Evolutionary conservation across 2,797 vertebrate species (phyloP).

Genomic region (Notamacropus eugenii): DNA sequence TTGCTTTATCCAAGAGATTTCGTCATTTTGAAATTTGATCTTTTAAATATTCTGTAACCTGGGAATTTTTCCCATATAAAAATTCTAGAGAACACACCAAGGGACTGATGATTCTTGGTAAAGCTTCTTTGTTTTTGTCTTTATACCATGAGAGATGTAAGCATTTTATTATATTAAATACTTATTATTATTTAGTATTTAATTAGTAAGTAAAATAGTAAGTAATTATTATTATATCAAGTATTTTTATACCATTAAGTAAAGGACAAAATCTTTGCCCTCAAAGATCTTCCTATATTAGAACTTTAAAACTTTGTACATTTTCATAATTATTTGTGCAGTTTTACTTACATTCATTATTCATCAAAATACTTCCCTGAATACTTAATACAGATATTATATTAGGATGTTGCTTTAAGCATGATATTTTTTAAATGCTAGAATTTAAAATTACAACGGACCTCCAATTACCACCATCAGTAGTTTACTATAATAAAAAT

Average conservation of each 20-base stretch:
- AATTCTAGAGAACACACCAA: slow-evolving; percentile 50
- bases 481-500: background rate
- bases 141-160: slow-evolving; percentile 27
- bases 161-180: background rate
- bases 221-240: no score
- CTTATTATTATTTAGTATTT: no score
- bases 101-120: slow-evolving; percentile 23
- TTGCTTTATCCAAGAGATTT: slow-evolving; percentile 26
- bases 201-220: no score
- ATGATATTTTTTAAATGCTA: background rate
- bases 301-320: background rate
- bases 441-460: background rate
- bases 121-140: slow-evolving; percentile 29
- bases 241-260: slow-evolving; percentile 6
- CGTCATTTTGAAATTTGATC: slow-evolving; percentile 46
- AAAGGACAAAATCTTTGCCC: background rate
- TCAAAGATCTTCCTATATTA: background rate
- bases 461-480: background rate
- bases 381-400: background rate
- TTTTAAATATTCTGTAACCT: slow-evolving; percentile 52
- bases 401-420: background rate
- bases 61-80: slow-evolving; percentile 11
- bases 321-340: background rate
- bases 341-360: background rate
- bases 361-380: background rate